Evolutionary conservation across 2,113 vertebrate genomes (phyloP).

Genomic region (Burhinus bistriatus): DNA sequence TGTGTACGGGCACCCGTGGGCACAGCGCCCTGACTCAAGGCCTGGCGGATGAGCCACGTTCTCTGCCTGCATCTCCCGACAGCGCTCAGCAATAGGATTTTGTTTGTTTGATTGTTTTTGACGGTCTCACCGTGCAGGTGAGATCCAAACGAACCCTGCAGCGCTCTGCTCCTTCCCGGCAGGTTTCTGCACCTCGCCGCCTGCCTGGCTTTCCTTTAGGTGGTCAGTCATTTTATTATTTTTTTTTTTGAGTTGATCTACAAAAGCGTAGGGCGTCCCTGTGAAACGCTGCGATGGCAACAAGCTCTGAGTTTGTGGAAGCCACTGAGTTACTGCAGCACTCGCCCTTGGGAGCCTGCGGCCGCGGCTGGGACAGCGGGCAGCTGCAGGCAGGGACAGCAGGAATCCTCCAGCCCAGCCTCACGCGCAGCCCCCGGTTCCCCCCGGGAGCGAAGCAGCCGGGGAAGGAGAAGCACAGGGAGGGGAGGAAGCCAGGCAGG

Average conservation of each 20-base stretch:
- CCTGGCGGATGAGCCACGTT: not conserved
- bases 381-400: not conserved
- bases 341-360: fast-evolving
- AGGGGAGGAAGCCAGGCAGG: not conserved
- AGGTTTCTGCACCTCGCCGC: not conserved
- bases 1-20: not conserved
- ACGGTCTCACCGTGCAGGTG: not conserved
- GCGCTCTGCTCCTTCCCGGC: not conserved
- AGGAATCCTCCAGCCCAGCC: not conserved
- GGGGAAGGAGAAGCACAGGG: not conserved
- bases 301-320: not conserved
- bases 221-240: too few species aligned
- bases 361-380: not conserved
- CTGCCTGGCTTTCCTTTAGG: not conserved
- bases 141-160: not conserved
- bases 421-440: fast-evolving
- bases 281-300: not conserved
- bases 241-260: not conserved
- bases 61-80: not conserved
- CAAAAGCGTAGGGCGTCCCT: not conserved
- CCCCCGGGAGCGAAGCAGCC: not conserved
- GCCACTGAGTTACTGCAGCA: fast-evolving
- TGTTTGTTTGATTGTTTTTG: not conserved
- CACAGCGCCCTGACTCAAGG: fast-evolving
- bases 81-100: not conserved